These are phyloP conservation scores for Philhelius pedissequus DNA, from an alignment of 2,888 invertebrate genomes.

Conservation along the genomic window DNA sequence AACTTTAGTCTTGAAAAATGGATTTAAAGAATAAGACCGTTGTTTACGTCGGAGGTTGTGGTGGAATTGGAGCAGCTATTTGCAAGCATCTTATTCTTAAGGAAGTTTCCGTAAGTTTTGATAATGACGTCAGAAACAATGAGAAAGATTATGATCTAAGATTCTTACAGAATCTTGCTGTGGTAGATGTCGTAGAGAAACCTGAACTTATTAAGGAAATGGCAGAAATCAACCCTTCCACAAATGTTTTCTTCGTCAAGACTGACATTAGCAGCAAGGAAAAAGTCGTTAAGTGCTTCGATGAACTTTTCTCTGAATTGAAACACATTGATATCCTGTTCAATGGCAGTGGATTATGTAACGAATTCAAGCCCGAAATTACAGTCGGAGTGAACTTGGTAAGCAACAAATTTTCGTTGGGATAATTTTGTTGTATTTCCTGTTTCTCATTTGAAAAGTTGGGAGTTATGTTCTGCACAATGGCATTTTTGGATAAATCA, in stretches of 20 bases:
- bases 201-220: constrained; percentile 74
- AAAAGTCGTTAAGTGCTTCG: constrained; percentile 72
- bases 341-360: constrained; percentile 73
- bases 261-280: constrained; percentile 72
- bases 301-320: constrained; percentile 70
- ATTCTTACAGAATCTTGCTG: constrained; percentile 72
- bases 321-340: constrained; percentile 47
- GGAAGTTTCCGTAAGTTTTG: constrained; percentile 72
- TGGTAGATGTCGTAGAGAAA: constrained; percentile 75
- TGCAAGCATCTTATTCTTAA: constrained; percentile 73
- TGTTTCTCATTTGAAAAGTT: constrained; percentile 72
- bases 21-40: constrained; percentile 74
- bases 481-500: constrained; percentile 77
- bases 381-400: constrained; percentile 76
- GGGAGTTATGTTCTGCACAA: constrained; percentile 78
- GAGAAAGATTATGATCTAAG: too few relatives aligned
- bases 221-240: constrained; percentile 70
- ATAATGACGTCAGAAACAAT: too few relatives aligned
- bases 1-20: too few relatives aligned
- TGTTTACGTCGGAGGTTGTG: constrained; percentile 74
- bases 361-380: constrained; percentile 74
- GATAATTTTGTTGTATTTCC: rapidly evolving
- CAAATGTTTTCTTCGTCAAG: constrained; percentile 73
- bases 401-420: neutral
- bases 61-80: constrained; percentile 74